A percentile compares a stretch with the other conserved stretches of the same genome.
These are phyloP conservation scores for Megalops atlanticus DNA, from an alignment of 2,113 vertebrate genomes.

Conservation along the genomic window DNA sequence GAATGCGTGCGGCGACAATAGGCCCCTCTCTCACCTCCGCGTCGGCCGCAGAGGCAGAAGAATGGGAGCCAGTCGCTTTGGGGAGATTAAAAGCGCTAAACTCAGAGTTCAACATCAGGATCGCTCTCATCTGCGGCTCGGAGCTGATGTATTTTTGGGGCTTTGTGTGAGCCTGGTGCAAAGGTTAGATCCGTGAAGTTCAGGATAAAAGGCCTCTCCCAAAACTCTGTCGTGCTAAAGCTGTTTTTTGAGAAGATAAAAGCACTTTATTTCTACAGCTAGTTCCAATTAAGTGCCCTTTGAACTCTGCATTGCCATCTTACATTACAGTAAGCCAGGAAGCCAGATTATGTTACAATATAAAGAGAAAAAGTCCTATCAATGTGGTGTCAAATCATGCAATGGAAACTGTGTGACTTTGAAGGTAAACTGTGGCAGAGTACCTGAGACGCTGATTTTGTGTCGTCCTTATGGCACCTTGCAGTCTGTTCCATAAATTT, in stretches of 20 bases:
- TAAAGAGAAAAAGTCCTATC: background rate
- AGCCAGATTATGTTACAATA: background rate
- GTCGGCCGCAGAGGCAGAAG: constrained; percentile 34
- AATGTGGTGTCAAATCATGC: too few species aligned
- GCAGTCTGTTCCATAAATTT: background rate
- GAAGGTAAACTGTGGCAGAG: too few species aligned
- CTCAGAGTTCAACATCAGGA: background rate
- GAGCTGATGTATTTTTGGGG: background rate
- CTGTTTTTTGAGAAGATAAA: constrained; percentile 30
- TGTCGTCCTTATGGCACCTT: background rate
- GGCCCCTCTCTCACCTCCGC: constrained; percentile 51
- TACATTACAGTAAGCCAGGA: background rate
- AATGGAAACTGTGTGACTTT: too few species aligned
- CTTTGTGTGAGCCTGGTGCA: constrained; percentile 24
- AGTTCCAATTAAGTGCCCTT: background rate
- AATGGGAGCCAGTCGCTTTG: constrained; percentile 23
- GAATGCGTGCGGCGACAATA: constrained; percentile 70
- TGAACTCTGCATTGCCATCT: background rate
- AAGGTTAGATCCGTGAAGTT: constrained; percentile 52
- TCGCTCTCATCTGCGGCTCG: background rate
- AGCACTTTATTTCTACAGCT: constrained; percentile 19
- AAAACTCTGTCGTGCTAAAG: constrained; percentile 23
- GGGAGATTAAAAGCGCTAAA: constrained; percentile 26
- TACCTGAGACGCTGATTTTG: background rate
- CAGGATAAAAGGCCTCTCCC: constrained; percentile 51